Percentiles rank a stretch among this genome's conserved stretches.
These are phyloP conservation scores for Euzophera pinguis DNA, from an alignment of 2,888 invertebrate species.

Conservation along the genomic window DNA sequence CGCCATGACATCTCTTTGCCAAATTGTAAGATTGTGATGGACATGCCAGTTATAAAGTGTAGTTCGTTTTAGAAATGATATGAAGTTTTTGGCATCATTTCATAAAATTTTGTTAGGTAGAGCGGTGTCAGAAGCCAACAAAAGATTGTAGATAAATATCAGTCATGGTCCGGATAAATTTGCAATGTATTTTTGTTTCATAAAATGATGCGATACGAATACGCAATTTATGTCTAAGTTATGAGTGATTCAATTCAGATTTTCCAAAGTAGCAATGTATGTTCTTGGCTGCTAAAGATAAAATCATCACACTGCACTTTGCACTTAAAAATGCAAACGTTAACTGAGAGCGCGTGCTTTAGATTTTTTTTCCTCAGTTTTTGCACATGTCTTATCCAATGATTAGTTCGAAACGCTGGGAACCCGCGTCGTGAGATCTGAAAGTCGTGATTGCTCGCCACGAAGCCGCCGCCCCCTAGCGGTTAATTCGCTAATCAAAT, in stretches of 20 bases:
- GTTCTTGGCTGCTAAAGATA: neutral
- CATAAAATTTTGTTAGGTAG: neutral
- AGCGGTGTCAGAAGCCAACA: neutral
- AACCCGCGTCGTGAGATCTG: constrained; percentile 56
- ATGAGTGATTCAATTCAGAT: no score
- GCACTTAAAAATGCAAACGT: neutral
- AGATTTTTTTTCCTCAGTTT: constrained; percentile 28
- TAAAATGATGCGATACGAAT: no score
- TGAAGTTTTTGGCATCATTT: constrained; percentile 1
- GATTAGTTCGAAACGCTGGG: constrained; percentile 56
- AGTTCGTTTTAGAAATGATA: constrained; percentile 4
- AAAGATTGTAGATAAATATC: no score
- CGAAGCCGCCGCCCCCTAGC: constrained; percentile 44
- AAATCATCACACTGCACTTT: neutral
- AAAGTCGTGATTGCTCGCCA: constrained; percentile 65
- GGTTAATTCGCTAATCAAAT: constrained; percentile 62
- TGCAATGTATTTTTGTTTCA: no score
- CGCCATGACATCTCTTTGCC: constrained; percentile 6
- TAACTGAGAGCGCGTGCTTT: constrained; percentile 7
- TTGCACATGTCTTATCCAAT: constrained; percentile 47
- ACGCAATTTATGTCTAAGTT: no score
- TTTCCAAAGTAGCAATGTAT: no score
- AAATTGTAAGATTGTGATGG: constrained; percentile 1
- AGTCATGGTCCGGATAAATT: no score
- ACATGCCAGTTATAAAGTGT: constrained; percentile 2